phyloP scores from a whole-genome alignment of 2,888 invertebrate species.

The Drosophila melanosoma region DNA sequence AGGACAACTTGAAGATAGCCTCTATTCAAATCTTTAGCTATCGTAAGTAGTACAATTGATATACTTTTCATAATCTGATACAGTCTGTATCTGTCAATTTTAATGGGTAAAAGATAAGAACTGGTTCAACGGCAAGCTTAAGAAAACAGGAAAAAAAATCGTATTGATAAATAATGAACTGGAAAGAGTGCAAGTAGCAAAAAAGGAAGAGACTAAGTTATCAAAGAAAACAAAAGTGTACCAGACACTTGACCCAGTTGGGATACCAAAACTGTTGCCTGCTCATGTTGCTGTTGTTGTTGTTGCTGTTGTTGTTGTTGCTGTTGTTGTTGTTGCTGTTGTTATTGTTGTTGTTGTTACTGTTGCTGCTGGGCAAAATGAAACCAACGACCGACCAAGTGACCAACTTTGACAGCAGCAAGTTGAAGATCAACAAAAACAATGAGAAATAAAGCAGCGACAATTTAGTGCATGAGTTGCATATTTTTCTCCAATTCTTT shows the following conservation, averaged over 20 bases:
- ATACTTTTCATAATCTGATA: not conserved
- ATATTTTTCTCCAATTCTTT: constrained; percentile 65
- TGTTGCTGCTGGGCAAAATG: constrained; percentile 25
- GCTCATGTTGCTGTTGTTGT: not conserved
- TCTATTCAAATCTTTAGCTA: not conserved
- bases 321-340: not conserved
- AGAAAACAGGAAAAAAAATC: constrained; percentile 40
- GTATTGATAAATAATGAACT: constrained; percentile 30
- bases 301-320: not conserved
- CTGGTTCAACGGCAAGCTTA: constrained; percentile 36
- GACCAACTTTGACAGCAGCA: constrained; percentile 80
- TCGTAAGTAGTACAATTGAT: not conserved
- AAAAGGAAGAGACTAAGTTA: constrained; percentile 65
- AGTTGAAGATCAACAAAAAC: constrained; percentile 78
- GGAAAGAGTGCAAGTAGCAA: constrained; percentile 26
- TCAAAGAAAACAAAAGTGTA: constrained; percentile 79
- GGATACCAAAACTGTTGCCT: not conserved
- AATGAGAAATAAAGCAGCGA: constrained; percentile 80
- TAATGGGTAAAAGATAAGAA: not conserved
- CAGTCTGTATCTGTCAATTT: not conserved
- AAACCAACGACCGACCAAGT: constrained; percentile 65
- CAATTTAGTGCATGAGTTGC: constrained; percentile 80
- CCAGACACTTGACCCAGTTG: constrained; percentile 74
- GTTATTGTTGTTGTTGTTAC: not conserved
- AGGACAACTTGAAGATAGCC: not conserved